Base-by-base conservation (phyloP, 2,797 vertebrate genomes). In the Argyrosomus regius region DNA sequence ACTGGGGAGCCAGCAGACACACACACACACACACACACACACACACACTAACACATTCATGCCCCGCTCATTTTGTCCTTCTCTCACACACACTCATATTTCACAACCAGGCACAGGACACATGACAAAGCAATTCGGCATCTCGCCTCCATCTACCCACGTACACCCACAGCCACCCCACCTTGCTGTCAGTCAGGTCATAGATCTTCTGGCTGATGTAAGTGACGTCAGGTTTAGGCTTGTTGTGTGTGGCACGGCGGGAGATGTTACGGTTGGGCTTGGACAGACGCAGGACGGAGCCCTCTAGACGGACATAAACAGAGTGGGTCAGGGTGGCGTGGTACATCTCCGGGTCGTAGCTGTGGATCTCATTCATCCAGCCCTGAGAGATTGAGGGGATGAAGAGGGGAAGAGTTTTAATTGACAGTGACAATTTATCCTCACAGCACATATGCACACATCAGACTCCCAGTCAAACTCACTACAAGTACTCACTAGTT, bases 191-290 rank as follows among this genome's bases (percentile, higher is more conserved):
- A 0, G 96, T 95, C 75, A 99, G 95, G 81, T 99, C 98, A 4
- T 97, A 99, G 87, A 99, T 99, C 92, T 99, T 99, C 95, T 99
- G 98, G 95, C 98, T 99, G 93, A 99, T 45, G 73, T 97, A 99
- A 0, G 93, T 96, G 89, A 99, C 94, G 18, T 98, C 97, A 16
- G 97, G 96, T 87, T 98, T 99, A 63, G 97, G 93, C 91, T 99
- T 98, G 31, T 97, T 98, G 95, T 97, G 98, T 78, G 95, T 89
- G 78, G 97, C 98, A 46, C 98, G 97, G 75, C 98, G 97, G 74
- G 98, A 97, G 86, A 99, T 96, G 90, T 98, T 99, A 84, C 97
- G 96, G 90, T 98, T 97, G 80, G 98, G 98, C 80, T 98, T 99
- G 80, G 98, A 99, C 90, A 99, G 96, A 60, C 98, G 95, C 84